Evolutionary conservation across 2,888 invertebrate species (phyloP), one percentile per base, ranked within the genome.

Genomic region (Dermolepida albohirtum): DNA sequence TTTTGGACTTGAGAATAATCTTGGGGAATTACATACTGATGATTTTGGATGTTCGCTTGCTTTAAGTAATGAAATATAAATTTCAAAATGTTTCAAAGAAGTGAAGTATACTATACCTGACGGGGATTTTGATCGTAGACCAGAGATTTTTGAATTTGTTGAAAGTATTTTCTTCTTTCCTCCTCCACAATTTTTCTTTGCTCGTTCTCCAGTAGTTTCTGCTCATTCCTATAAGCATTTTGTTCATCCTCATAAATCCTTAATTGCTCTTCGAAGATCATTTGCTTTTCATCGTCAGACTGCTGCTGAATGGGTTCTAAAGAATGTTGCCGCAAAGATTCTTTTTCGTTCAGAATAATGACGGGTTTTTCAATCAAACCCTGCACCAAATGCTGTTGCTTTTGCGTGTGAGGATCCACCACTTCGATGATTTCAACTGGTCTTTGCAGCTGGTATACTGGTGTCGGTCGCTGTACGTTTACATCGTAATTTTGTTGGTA

Each of bases 241-340:
- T 66, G 69, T 44, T 69, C 62, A 22, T 69, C 69, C 22, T 69
- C 69, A 49, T 69, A 69, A 39, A 69, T 69, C 44, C 65, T 66
- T 39, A 69, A 40, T 62, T 69, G 69, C 14, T 69, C 47, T 47
- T 62, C 62, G 47, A 69, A 69, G 12, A 66, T 66, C 59, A 29
- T 69, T 39, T 65, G 69, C 43, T 51, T 51, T 40, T 69, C 69
- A 10, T 57, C 50, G 8, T 6, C 6, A 10, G 34, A 34, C 6
- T 34, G 34, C 6, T 34, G 34, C 6, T 34, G 34, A 34, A 34
- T 34, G 34, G 34, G 10, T 34, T 40, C 29, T 22, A 27, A 39
- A n/a, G 29, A 6, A 11, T 43, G 43, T n/a, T 57, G 57, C 12
- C 22, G 12, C 5, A 22, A n/a, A 2, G 34, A 34, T 14, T 62